Evolutionary conservation across 2,113 vertebrate genomes (phyloP).

Genomic region (Zapornia atra): DNA sequence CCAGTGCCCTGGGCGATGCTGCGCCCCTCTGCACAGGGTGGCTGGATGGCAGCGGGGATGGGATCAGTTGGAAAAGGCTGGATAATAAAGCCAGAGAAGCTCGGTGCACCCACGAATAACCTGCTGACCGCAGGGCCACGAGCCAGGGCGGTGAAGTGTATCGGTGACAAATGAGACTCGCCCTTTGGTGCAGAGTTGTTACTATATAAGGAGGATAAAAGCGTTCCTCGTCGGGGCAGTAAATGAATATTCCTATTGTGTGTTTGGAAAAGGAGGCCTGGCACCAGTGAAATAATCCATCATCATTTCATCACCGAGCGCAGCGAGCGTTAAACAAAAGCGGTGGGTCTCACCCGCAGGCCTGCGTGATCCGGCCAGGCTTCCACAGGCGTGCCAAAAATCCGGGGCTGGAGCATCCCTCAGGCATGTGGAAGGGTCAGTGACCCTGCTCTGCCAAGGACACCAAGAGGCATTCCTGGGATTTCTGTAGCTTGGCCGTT

Average conservation of each 20-base stretch:
- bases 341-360: neutral
- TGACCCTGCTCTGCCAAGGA: fast-evolving
- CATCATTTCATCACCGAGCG: neutral
- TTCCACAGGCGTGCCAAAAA: neutral
- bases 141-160: neutral
- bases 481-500: neutral
- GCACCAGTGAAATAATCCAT: neutral
- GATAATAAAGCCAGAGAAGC: neutral
- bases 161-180: neutral
- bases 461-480: neutral
- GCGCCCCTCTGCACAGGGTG: neutral
- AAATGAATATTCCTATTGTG: constrained; percentile 42
- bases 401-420: fast-evolving
- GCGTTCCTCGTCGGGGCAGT: fast-evolving
- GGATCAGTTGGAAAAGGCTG: neutral
- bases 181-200: neutral
- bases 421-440: fast-evolving
- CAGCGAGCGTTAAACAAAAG: neutral
- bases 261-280: constrained; percentile 25
- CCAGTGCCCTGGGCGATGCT: neutral
- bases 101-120: neutral
- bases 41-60: fast-evolving
- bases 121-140: fast-evolving
- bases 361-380: neutral
- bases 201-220: constrained; percentile 58